phyloP scores from a whole-genome alignment of 2,888 invertebrate genomes.

The Synanthedon andrenaeformis region DNA sequence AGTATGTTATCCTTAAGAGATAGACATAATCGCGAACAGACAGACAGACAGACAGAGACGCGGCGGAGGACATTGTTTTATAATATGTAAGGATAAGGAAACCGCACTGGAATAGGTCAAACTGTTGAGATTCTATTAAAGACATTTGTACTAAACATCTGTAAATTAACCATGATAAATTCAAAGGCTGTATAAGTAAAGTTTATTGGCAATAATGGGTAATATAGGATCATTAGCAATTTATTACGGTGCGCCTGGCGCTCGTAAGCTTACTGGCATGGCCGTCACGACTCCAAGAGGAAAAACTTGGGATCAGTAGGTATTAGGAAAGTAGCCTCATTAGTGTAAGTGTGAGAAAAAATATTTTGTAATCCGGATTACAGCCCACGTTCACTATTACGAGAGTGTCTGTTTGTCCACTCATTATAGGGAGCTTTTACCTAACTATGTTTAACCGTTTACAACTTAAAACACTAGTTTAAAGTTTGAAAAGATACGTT shows the following conservation, averaged over 20 bases:
- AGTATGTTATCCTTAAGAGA: no score
- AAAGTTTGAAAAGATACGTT: neutral
- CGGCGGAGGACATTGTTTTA: no score
- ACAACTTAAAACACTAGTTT: no score
- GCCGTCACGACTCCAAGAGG: constrained; percentile 24
- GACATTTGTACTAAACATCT: no score
- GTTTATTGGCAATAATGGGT: constrained; percentile 16
- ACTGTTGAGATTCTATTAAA: no score
- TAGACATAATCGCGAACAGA: no score
- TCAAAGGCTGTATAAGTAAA: no score
- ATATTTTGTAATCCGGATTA: constrained; percentile 13
- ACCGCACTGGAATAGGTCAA: no score
- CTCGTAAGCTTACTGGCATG: constrained; percentile 16
- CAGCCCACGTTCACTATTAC: neutral
- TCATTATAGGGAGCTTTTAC: neutral
- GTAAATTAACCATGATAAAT: no score
- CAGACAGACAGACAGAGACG: no score
- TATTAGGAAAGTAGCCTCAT: constrained; percentile 29
- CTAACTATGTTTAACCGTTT: neutral
- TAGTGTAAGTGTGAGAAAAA: constrained; percentile 29
- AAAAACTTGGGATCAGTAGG: constrained; percentile 23
- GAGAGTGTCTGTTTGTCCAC: no score
- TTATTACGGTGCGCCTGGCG: constrained; percentile 15
- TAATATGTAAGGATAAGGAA: no score
- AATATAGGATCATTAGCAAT: constrained; percentile 19